Evolutionary conservation across 2,113 vertebrate genomes (phyloP), one percentile per base, ranked within the genome.

Genomic region (Vulpes lagopus): DNA sequence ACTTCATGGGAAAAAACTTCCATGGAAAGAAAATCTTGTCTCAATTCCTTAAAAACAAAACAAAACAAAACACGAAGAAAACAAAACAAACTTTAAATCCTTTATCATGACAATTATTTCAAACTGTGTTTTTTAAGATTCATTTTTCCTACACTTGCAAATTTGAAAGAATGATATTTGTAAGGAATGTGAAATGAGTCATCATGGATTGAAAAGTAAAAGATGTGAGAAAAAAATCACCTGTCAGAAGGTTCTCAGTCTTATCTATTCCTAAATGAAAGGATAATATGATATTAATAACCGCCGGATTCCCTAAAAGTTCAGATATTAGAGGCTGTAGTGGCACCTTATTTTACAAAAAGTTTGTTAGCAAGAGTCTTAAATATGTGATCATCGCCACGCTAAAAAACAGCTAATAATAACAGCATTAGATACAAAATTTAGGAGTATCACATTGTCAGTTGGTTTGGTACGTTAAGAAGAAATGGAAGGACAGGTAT

Each of bases 101-200:
- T 80, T 92, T 95, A 96, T 80, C 19, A 79, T 91, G 69, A 60
- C 25, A 76, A 3, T 87, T 82, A 62, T 76, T 90, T 85, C 59
- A 88, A 91, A 51, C 8, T 38, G 30, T 59, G n/a, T 69, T 71
- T 89, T 89, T 67, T 80, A 79, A 59, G 15, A 27, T 49, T 87
- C 91, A 65, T 73, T 87, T 73, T 30, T 82, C 35, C 76, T 22
- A 49, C 57, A n/a, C 32, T 60, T 81, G 17, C 0, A 81, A 69
- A 91, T 82, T 78, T 93, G 6, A 89, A 92, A 94, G 67, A 78
- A 9, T 20, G 89, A 55, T 17, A 64, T 76, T 92, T 51, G 79
- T 35, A 86, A 57, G 89, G 25, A 93, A 9, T 43, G 5, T 38
- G 8, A 67, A 92, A 17, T 59, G 43, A 73, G 14, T 79, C 93